Conservation (phyloP, 2,113 vertebrate genomes). For the Daboia siamensis region DNA sequence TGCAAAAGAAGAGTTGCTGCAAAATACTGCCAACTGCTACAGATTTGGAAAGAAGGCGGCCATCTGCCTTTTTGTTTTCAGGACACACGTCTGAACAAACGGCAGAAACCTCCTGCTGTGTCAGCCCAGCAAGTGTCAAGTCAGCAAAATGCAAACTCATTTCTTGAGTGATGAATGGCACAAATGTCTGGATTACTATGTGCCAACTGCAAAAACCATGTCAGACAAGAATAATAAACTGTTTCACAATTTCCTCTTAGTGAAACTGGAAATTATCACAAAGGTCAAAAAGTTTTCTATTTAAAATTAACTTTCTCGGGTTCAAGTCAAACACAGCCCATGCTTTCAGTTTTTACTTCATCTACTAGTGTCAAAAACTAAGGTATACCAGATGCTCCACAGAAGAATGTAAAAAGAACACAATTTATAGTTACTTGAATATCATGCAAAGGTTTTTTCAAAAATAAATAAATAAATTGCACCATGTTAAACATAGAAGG, state of each 20-base stretch:
- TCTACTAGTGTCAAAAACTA: neutral
- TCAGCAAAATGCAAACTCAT: neutral
- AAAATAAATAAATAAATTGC: neutral
- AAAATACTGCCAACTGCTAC: neutral
- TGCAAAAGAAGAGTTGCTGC: neutral
- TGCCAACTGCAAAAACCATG: neutral
- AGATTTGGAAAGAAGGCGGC: neutral
- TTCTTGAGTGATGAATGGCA: neutral
- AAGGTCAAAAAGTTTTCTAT: neutral
- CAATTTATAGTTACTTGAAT: neutral
- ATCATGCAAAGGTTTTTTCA: neutral
- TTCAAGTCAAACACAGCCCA: neutral
- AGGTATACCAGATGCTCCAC: neutral
- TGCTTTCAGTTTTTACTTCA: neutral
- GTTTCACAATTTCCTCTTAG: conserved; percentile 2
- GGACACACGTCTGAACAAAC: neutral
- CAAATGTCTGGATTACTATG: neutral
- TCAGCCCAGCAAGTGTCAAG: neutral
- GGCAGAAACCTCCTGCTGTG: neutral
- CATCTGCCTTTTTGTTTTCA: neutral
- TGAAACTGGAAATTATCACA: neutral
- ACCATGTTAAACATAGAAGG: neutral
- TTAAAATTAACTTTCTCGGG: neutral
- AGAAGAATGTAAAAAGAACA: neutral
- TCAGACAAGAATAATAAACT: neutral